Evolutionary conservation across 2,113 vertebrate species (phyloP).

Genomic region (Furnarius figulus): DNA sequence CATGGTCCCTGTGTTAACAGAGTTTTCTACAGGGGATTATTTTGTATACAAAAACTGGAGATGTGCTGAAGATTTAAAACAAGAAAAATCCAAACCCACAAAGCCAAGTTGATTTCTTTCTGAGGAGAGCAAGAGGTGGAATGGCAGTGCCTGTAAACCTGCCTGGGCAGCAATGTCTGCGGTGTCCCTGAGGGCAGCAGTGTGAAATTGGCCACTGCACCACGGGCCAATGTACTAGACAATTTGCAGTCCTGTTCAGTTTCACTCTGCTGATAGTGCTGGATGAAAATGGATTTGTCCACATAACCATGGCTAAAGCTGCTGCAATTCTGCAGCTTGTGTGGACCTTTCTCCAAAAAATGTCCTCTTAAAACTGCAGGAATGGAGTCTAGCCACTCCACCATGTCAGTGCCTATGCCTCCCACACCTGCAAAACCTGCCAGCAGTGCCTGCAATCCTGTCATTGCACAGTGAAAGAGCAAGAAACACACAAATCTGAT

Average conservation of each 20-base stretch:
- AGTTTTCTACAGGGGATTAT: background rate
- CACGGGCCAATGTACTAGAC: fast-evolving
- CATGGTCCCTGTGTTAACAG: background rate
- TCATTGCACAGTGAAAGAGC: background rate
- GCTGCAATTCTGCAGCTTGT: background rate
- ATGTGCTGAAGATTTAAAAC: background rate
- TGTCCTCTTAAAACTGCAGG: background rate
- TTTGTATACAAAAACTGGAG: background rate
- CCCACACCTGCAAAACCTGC: fast-evolving
- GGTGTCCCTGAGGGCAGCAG: background rate
- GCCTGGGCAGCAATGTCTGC: background rate
- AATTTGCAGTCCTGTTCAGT: background rate
- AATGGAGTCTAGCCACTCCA: background rate
- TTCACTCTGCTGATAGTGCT: background rate
- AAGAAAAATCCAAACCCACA: background rate
- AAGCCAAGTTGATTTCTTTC: background rate
- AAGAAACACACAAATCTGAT: background rate
- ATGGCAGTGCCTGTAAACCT: background rate
- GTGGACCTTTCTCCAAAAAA: background rate
- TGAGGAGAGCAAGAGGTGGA: background rate
- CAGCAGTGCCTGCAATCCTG: background rate
- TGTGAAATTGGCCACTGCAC: background rate
- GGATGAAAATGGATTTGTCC: background rate
- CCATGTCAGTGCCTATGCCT: fast-evolving
- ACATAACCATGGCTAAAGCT: background rate